These are phyloP conservation scores for Aelia acuminata DNA, from an alignment of 2,888 invertebrate genomes.

Conservation along the genomic window DNA sequence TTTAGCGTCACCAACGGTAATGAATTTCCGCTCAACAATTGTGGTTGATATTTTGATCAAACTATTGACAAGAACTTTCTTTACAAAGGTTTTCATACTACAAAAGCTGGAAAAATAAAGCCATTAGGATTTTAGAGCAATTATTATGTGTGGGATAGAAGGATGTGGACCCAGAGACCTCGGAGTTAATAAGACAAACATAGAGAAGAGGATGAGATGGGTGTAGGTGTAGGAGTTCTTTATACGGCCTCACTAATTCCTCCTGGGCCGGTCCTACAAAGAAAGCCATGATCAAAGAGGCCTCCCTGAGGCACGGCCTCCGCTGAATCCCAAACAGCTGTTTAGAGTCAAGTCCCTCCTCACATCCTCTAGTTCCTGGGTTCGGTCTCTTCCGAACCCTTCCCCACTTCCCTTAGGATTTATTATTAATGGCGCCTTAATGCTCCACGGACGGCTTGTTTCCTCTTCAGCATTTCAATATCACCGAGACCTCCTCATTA, in stretches of 20 bases:
- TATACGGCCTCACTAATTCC: neutral
- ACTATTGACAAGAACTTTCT: too few relatives aligned
- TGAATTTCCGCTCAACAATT: too few relatives aligned
- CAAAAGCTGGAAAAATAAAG: neutral
- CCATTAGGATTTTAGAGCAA: neutral
- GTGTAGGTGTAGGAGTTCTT: neutral
- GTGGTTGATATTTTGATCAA: too few relatives aligned
- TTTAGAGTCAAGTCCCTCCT: slow-evolving; percentile 1
- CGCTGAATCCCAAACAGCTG: slow-evolving; percentile 24
- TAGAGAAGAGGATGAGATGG: neutral
- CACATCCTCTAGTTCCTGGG: neutral
- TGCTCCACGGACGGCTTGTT: neutral
- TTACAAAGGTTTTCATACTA: neutral
- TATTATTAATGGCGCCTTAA: slow-evolving; percentile 28
- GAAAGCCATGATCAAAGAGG: slow-evolving; percentile 34
- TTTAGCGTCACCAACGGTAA: too few relatives aligned
- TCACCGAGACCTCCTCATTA: neutral
- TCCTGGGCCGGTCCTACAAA: neutral
- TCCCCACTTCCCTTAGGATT: neutral
- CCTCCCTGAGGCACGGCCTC: neutral
- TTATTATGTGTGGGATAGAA: slow-evolving; percentile 2
- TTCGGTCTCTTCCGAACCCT: neutral
- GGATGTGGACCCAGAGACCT: neutral
- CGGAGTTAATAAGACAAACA: neutral
- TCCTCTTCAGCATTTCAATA: neutral